Evolutionary conservation across 2,888 invertebrate genomes (phyloP), one percentile per base, ranked within the genome.

Genomic region (Ochropleura leucogaster): DNA sequence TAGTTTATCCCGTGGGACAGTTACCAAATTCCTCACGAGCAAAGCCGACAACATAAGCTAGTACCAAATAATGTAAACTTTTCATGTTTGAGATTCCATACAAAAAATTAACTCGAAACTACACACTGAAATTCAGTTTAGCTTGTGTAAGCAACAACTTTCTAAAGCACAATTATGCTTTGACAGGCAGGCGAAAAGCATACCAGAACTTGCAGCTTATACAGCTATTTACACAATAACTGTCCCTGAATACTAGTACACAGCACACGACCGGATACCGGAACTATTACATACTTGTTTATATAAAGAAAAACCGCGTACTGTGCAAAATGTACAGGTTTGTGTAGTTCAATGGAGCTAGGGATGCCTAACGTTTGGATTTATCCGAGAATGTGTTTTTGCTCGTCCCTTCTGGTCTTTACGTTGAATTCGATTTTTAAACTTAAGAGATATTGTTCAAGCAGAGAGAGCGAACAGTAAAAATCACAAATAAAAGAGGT

Each of bases 261-360:
- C 46, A 53, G 5, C 30, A 62, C 42, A 47, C 4, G 20, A 62
- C 30, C 62, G 42, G 72, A 74, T 69, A 82, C 68, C 71, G 73
- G 79, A 81, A 82, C 73, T 55, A 55, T 85, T 79, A 77, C 55
- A 66, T 53, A 30, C 44, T 70, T 74, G 64, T 69, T 75, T 59
- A 77, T 49, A 68, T 47, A 49, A 77, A 84, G 74, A 79, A 83
- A 82, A 85, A 80, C 80, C 87, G 65, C 83, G 1, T 30, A 30
- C 72, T 62, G 68, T 75, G 72, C 60, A 73, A 76, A 75, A 83
- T 68, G 68, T 69, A 68, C 77, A 72, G 73, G 67, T 81, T 79
- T 69, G 66, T 69, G 71, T 42, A 65, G 69, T 65, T 14, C 42
- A 60, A 66, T 42, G 55, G n/a, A n/a, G 10, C n/a, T 44, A 44